phyloP scores from a whole-genome alignment of 2,888 invertebrate species.

The Pyralis farinalis region DNA sequence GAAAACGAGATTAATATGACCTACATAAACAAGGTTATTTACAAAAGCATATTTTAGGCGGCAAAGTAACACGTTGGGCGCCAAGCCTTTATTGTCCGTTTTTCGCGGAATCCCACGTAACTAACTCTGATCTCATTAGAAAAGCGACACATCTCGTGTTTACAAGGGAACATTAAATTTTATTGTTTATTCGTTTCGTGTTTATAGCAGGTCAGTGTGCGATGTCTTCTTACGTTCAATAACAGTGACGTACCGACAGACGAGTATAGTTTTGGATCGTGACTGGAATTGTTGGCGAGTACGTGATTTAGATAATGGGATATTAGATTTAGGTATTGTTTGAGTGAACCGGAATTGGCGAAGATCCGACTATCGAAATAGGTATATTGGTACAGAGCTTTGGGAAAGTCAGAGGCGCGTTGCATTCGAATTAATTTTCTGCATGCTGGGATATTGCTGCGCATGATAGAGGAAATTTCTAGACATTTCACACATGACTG shows the following conservation, averaged over 20 bases:
- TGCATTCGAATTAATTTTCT: background rate
- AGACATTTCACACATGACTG: too few species aligned
- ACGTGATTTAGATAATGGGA: constrained; percentile 2
- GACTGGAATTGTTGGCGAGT: constrained; percentile 16
- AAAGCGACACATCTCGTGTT: constrained; percentile 22
- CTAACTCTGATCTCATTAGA: constrained; percentile 20
- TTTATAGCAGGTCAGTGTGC: constrained; percentile 13
- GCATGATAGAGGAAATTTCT: too few species aligned
- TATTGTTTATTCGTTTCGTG: constrained; percentile 35
- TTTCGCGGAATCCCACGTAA: background rate
- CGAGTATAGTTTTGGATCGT: constrained; percentile 21
- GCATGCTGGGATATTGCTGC: too few species aligned
- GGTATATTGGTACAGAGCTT: background rate
- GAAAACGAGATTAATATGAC: too few species aligned
- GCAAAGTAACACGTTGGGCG: too few species aligned
- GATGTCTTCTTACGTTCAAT: constrained; percentile 24
- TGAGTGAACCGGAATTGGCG: constrained; percentile 3
- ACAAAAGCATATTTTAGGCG: too few species aligned
- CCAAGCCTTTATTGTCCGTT: too few species aligned
- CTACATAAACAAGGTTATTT: too few species aligned
- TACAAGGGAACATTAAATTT: constrained; percentile 34
- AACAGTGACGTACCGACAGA: constrained; percentile 19
- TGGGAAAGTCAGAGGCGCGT: background rate
- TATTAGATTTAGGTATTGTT: constrained; percentile 1
- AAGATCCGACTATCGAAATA: background rate